A percentile compares a stretch with the other conserved stretches of the same genome.
Conservation (phyloP, 2,113 vertebrate genomes). For the Cromileptes altivelis region DNA sequence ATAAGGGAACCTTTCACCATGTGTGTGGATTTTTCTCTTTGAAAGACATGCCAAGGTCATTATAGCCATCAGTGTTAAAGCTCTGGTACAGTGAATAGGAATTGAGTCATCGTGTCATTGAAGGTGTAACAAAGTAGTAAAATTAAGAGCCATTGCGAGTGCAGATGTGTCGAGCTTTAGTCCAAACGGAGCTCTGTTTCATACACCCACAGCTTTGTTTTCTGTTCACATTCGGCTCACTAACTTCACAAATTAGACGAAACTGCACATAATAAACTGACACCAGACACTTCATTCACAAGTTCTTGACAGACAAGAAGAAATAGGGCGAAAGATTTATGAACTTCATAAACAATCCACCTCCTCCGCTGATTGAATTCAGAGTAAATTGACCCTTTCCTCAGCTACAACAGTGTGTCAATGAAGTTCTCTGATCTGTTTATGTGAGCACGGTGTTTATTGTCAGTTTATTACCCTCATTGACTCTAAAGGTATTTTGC, state of each 20-base stretch:
- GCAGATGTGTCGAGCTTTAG: background rate
- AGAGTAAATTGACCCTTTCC: conserved; percentile 47
- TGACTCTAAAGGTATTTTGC: conserved; percentile 47
- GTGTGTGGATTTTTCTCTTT: background rate
- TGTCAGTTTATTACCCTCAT: conserved; percentile 57
- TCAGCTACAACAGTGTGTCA: conserved; percentile 30
- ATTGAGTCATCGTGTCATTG: background rate
- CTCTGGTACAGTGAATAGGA: background rate
- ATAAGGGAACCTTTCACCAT: background rate
- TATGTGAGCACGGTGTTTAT: conserved; percentile 50
- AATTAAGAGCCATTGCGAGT: background rate
- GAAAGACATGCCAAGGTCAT: background rate
- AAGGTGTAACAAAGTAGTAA: background rate
- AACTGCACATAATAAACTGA: conserved; percentile 36
- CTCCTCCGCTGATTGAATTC: conserved; percentile 50
- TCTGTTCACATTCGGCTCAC: background rate
- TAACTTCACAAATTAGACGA: conserved; percentile 40
- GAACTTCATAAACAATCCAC: conserved; percentile 19
- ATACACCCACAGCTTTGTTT: background rate
- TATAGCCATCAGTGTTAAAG: background rate
- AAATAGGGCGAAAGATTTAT: conserved; percentile 30
- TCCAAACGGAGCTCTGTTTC: conserved; percentile 16
- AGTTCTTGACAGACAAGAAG: conserved; percentile 13
- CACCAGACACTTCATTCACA: conserved; percentile 30
- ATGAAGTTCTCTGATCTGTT: conserved; percentile 55